Percentiles rank a stretch among this genome's conserved stretches.
Evolutionary conservation across 1,140 invertebrate genomes (phyloP).

Genomic region (Megathymus violae): DNA sequence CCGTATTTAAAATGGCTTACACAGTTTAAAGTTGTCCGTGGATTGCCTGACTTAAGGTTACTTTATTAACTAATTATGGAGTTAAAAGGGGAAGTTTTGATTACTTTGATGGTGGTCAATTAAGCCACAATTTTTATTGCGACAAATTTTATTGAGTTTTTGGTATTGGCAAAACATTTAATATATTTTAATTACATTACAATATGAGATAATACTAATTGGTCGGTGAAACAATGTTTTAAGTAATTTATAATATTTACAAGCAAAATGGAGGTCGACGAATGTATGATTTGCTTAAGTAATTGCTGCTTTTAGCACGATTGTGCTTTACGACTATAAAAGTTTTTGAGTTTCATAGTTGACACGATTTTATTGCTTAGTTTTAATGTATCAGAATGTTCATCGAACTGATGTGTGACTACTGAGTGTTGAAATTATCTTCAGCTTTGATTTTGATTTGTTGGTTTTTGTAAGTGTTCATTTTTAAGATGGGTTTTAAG

Average conservation of each 20-base stretch:
- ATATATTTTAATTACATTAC: conserved; percentile 15
- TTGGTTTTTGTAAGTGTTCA: too few species aligned
- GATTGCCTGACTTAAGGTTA: too few species aligned
- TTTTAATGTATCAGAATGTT: neutral
- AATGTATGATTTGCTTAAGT: conserved; percentile 9
- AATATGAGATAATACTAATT: conserved; percentile 8
- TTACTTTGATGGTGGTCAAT: conserved; percentile 17
- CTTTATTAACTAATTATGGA: too few species aligned
- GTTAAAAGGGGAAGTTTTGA: too few species aligned
- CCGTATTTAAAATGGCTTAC: too few species aligned
- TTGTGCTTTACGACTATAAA: conserved; percentile 14
- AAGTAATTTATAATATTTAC: conserved; percentile 11
- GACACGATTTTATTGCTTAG: too few species aligned
- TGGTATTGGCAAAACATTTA: neutral
- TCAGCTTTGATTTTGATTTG: too few species aligned
- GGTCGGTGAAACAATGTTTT: conserved; percentile 3
- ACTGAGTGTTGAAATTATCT: too few species aligned
- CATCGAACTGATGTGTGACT: conserved; percentile 5
- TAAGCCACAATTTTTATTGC: conserved; percentile 18
- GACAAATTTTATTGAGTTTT: conserved; percentile 3
- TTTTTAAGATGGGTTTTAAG: too few species aligned
- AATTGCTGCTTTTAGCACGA: conserved; percentile 8
- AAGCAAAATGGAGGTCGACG: conserved; percentile 7
- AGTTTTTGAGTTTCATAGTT: too few species aligned
- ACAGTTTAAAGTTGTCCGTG: conserved; percentile 31